Evolutionary conservation across 2,888 invertebrate species (phyloP).

Genomic region (Coenonympha arcania): DNA sequence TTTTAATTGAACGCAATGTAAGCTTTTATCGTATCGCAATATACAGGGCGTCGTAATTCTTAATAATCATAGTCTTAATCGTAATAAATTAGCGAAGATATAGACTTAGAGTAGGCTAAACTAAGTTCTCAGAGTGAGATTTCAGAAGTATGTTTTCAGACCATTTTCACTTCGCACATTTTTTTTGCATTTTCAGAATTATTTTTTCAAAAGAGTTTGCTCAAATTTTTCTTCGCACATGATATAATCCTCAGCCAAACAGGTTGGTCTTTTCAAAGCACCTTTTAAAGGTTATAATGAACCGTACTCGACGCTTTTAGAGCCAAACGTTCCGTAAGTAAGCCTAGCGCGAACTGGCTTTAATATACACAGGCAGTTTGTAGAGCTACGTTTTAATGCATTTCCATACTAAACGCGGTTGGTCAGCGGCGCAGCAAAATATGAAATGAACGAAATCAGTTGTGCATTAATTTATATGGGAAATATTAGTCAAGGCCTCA

Average conservation of each 20-base stretch:
- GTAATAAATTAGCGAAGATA: no score
- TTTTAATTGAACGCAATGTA: no score
- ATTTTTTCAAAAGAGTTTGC: neutral
- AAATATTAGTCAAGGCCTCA: no score
- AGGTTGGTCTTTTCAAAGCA: constrained; percentile 5
- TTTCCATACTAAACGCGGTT: neutral
- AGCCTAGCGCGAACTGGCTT: constrained; percentile 1
- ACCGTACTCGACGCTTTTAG: constrained; percentile 5
- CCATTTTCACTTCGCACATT: neutral
- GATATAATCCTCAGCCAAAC: constrained; percentile 4
- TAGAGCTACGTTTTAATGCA: neutral
- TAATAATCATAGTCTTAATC: no score
- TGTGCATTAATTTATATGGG: no score
- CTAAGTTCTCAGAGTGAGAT: neutral
- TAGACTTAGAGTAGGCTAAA: no score
- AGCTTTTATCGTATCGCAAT: no score
- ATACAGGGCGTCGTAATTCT: no score
- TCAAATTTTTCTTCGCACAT: constrained; percentile 1
- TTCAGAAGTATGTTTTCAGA: neutral
- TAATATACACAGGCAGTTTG: neutral
- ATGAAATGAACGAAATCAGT: neutral
- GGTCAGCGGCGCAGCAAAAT: neutral
- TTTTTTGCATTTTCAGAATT: neutral
- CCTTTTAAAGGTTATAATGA: constrained; percentile 10
- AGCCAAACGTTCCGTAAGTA: constrained; percentile 4